Percentiles rank a stretch among this genome's conserved stretches.
Evolutionary conservation across 1,140 invertebrate genomes (phyloP).

Genomic region (Lysiphlebus fabarum): DNA sequence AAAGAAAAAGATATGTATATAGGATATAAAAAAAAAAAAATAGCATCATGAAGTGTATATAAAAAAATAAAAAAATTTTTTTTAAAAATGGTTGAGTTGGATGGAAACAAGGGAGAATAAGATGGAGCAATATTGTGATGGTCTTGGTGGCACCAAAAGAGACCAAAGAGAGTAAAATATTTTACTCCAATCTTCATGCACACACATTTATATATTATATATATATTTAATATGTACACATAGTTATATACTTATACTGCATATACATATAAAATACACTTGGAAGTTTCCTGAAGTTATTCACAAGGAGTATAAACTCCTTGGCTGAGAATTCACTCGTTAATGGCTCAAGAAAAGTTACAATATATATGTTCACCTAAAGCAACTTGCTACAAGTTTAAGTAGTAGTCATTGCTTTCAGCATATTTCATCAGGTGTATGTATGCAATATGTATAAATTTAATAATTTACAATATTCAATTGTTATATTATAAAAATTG

Average conservation of each 20-base stretch:
- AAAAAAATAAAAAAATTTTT: not conserved
- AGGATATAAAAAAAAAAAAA: not conserved
- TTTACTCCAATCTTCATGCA: too few relatives aligned
- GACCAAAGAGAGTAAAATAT: not conserved
- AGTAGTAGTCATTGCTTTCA: too few relatives aligned
- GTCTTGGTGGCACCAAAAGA: not conserved
- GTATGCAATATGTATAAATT: too few relatives aligned
- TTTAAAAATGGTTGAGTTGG: not conserved
- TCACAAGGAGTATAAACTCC: conserved; percentile 13
- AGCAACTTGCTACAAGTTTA: not conserved
- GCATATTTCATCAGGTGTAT: too few relatives aligned
- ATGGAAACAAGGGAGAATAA: conserved; percentile 9
- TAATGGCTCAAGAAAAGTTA: conserved; percentile 13
- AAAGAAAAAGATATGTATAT: not conserved
- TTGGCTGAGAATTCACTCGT: conserved; percentile 10
- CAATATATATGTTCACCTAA: conserved; percentile 1
- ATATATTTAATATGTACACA: too few relatives aligned
- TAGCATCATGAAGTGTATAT: not conserved
- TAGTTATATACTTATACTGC: too few relatives aligned
- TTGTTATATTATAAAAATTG: too few relatives aligned
- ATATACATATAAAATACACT: conserved; percentile 3
- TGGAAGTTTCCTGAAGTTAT: conserved; percentile 9
- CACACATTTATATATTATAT: too few relatives aligned
- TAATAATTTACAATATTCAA: too few relatives aligned
- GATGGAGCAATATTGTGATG: conserved; percentile 2